A percentile compares a stretch with the other conserved stretches of the same genome.
Evolutionary conservation across 2,888 invertebrate genomes (phyloP).

Genomic region (Campoplex nolae): DNA sequence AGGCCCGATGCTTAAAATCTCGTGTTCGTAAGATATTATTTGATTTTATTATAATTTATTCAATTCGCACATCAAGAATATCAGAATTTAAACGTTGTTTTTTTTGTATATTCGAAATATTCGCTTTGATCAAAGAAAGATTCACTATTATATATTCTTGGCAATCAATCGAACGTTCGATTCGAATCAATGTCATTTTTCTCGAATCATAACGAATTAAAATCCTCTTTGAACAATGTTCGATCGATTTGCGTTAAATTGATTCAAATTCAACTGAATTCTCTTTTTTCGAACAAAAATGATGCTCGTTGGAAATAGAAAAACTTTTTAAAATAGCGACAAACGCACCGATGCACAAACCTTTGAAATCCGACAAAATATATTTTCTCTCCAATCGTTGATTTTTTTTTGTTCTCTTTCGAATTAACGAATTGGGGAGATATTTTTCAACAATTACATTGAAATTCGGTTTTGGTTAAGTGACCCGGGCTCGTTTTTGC

Average conservation of each 20-base stretch:
- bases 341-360: neutral
- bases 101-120: neutral
- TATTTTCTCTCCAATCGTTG: neutral
- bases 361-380: neutral
- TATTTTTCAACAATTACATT: neutral
- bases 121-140: neutral
- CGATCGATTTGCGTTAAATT: neutral
- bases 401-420: neutral
- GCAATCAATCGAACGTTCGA: neutral
- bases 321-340: neutral
- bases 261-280: neutral
- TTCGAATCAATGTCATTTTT: neutral
- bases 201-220: neutral
- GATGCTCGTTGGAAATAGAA: neutral
- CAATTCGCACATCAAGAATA: slow-evolving; percentile 22
- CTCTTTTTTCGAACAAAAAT: neutral
- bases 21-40: neutral
- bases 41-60: slow-evolving; percentile 28
- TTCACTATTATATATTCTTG: neutral
- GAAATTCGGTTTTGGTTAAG: slow-evolving; percentile 56
- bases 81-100: slow-evolving; percentile 26
- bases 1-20: slow-evolving; percentile 49
- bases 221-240: neutral
- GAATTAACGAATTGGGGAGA: neutral
- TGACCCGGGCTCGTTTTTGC: slow-evolving; percentile 50